Evolutionary conservation across 2,797 vertebrate species (phyloP).

Genomic region (Hippoglossus hippoglossus): DNA sequence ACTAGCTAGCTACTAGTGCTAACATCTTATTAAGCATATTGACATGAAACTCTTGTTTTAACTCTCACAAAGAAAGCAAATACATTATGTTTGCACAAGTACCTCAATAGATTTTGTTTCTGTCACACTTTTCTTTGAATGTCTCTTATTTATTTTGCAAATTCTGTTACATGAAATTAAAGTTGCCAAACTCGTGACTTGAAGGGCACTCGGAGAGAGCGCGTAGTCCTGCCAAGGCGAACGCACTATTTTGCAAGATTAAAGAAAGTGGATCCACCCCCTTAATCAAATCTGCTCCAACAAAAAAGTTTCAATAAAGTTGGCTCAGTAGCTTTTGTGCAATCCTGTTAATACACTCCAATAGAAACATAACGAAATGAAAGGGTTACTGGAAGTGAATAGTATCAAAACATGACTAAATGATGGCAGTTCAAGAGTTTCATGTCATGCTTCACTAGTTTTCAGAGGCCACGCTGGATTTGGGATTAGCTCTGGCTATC

Average conservation of each 20-base stretch:
- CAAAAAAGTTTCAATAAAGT: too few relatives aligned
- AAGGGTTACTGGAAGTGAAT: not conserved
- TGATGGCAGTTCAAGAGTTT: conserved; percentile 23
- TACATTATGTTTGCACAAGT: not conserved
- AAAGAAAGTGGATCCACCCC: too few relatives aligned
- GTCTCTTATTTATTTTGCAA: not conserved
- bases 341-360: too few relatives aligned
- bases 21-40: too few relatives aligned
- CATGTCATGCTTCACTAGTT: conserved; percentile 27
- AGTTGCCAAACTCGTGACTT: not conserved
- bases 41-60: not conserved
- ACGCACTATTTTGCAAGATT: too few relatives aligned
- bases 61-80: not conserved
- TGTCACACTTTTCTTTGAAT: not conserved
- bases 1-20: too few relatives aligned
- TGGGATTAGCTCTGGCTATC: conserved; percentile 37
- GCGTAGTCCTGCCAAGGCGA: too few relatives aligned
- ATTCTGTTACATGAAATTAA: not conserved
- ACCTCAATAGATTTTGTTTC: too few relatives aligned
- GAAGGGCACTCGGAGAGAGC: too few relatives aligned
- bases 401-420: conserved; percentile 3
- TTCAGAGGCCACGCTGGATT: conserved; percentile 33
- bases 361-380: not conserved
- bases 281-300: too few relatives aligned
- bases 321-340: too few relatives aligned